Conservation (phyloP, 2,113 vertebrate genomes). For the Pica pica region DNA sequence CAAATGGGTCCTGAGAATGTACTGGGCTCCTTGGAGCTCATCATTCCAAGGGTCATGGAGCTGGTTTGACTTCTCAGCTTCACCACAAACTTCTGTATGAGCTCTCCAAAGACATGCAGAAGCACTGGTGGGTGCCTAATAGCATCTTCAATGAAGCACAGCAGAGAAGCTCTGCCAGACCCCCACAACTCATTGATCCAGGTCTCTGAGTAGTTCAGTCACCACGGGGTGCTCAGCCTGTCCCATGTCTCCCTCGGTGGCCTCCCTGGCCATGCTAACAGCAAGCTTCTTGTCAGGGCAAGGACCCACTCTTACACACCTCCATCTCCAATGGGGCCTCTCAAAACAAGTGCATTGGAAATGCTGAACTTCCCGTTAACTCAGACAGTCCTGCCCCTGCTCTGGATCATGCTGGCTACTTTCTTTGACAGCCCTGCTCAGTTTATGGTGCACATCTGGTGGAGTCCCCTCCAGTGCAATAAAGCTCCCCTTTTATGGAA, state of each 20-base stretch:
- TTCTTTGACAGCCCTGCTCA: background rate
- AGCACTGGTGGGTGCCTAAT: background rate
- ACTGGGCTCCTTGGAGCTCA: background rate
- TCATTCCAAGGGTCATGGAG: background rate
- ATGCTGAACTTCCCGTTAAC: background rate
- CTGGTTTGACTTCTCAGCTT: background rate
- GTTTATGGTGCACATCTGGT: constrained; percentile 36
- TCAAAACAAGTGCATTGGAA: background rate
- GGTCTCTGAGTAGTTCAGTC: background rate
- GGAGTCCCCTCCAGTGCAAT: constrained; percentile 17
- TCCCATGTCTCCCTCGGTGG: accelerated
- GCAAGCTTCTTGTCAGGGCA: background rate
- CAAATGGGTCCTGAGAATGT: background rate
- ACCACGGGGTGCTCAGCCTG: background rate
- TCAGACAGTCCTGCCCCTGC: background rate
- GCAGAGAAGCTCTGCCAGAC: background rate
- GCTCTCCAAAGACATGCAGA: background rate
- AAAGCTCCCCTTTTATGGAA: constrained; percentile 49
- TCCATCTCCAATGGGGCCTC: background rate
- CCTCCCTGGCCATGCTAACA: background rate
- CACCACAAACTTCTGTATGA: background rate
- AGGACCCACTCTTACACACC: background rate
- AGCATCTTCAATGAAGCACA: background rate
- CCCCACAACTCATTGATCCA: background rate
- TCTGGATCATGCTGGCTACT: background rate